These are phyloP conservation scores for Drosophila parthenogenetica DNA, from an alignment of 2,888 invertebrate genomes.

Conservation along the genomic window DNA sequence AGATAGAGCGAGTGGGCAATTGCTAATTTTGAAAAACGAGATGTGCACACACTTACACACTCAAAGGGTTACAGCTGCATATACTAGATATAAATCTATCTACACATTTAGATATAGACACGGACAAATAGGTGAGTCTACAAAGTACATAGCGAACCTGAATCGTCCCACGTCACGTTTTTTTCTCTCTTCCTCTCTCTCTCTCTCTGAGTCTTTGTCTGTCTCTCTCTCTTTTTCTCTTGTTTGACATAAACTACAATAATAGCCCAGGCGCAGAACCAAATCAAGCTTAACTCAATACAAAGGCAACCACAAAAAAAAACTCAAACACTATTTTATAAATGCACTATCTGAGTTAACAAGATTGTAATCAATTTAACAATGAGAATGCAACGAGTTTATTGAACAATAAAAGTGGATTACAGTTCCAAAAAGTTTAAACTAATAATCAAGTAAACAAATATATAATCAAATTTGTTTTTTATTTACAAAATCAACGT, in stretches of 20 bases:
- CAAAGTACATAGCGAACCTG: slow-evolving; percentile 32
- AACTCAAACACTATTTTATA: background rate
- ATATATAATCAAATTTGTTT: background rate
- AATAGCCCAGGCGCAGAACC: slow-evolving; percentile 25
- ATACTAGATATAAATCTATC: slow-evolving; percentile 35
- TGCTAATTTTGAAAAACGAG: slow-evolving; percentile 60
- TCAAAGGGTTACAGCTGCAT: slow-evolving; percentile 15
- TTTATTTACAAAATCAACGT: background rate
- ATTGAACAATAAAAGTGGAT: slow-evolving; percentile 11
- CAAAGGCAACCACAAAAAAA: slow-evolving; percentile 1
- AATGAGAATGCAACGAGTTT: slow-evolving; percentile 11
- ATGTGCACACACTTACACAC: slow-evolving; percentile 41
- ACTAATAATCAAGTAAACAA: background rate
- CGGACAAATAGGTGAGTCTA: slow-evolving; percentile 34
- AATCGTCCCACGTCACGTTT: slow-evolving; percentile 27
- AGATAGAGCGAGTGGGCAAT: background rate
- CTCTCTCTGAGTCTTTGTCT: background rate
- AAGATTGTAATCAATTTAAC: slow-evolving; percentile 25
- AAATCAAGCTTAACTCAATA: slow-evolving; percentile 20
- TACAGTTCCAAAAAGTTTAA: background rate
- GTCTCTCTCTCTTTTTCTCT: slow-evolving; percentile 17
- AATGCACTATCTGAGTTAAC: slow-evolving; percentile 38
- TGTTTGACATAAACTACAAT: slow-evolving; percentile 29
- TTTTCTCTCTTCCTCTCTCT: background rate
- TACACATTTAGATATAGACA: slow-evolving; percentile 14